Percentiles rank a stretch among this genome's conserved stretches.
phyloP scores from a whole-genome alignment of 2,797 vertebrate species.

The Parambassis ranga region DNA sequence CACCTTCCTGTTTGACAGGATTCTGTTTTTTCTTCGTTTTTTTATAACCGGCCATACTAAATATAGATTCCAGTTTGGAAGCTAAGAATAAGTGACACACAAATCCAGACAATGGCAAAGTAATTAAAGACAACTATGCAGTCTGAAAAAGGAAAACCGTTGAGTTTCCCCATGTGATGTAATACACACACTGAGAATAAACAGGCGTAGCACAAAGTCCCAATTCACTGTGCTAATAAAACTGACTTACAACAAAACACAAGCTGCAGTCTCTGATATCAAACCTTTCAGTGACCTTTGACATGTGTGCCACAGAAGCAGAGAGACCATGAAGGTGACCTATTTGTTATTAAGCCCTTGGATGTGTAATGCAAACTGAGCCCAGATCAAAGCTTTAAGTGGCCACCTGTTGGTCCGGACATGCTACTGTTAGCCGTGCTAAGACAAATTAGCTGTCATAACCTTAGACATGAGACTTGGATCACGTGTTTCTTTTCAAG shows the following conservation, averaged over 20 bases:
- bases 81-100: constrained; percentile 3
- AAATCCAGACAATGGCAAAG: constrained; percentile 13
- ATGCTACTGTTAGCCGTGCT: constrained; percentile 16
- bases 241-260: background rate
- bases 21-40: background rate
- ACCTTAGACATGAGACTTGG: no score
- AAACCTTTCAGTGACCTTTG: background rate
- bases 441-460: constrained; percentile 32
- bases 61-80: background rate
- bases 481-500: no score
- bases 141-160: background rate
- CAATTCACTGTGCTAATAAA: no score
- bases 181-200: background rate
- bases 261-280: background rate
- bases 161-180: background rate
- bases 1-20: constrained; percentile 64
- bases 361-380: constrained; percentile 48
- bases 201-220: background rate
- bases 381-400: constrained; percentile 27
- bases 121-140: background rate
- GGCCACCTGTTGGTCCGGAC: constrained; percentile 48
- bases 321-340: constrained; percentile 15
- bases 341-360: constrained; percentile 18
- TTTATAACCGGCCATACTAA: background rate
- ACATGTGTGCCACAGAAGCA: background rate